Conservation (phyloP, 2,113 vertebrate genomes). For the Callospermophilus lateralis region DNA sequence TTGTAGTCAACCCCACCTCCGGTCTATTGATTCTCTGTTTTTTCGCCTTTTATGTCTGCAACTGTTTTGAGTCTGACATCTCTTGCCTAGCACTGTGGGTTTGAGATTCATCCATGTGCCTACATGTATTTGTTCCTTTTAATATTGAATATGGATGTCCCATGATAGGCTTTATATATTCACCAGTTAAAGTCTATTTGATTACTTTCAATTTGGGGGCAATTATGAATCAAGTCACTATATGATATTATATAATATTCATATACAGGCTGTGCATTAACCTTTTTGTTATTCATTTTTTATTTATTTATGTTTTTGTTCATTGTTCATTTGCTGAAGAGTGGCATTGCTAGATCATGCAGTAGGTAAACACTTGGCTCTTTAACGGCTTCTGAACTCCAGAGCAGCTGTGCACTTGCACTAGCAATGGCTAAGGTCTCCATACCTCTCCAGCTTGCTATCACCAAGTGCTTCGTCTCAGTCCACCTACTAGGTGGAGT, state of each 20-base stretch:
- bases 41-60: not conserved
- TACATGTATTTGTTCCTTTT: not conserved
- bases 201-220: too few relatives aligned
- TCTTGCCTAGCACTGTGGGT: not conserved
- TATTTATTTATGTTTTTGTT: not conserved
- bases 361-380: not conserved
- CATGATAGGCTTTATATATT: not conserved
- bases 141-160: not conserved
- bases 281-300: not conserved
- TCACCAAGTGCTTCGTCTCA: not conserved
- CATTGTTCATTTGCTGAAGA: not conserved
- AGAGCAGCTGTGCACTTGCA: not conserved
- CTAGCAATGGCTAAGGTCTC: not conserved
- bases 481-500: not conserved
- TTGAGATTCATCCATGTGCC: not conserved
- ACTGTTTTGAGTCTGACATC: not conserved
- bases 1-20: not conserved
- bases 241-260: too few relatives aligned
- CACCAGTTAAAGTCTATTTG: not conserved
- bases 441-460: not conserved
- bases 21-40: not conserved
- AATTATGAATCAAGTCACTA: too few relatives aligned
- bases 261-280: not conserved
- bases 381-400: not conserved
- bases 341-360: not conserved